Conservation (phyloP, 2,888 invertebrate species). For the Agonopterix arenella region DNA sequence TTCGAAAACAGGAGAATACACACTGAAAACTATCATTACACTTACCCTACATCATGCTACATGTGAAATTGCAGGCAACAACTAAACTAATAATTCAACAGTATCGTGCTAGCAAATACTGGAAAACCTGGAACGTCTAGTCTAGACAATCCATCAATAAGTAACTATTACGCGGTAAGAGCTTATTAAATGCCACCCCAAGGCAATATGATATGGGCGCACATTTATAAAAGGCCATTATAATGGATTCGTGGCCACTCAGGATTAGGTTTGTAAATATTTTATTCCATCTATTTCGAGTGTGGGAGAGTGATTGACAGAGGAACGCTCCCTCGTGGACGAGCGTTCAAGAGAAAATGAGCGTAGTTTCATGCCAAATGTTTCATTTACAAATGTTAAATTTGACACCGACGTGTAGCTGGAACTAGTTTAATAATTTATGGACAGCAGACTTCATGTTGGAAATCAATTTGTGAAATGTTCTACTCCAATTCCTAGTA, state of each 20-base stretch:
- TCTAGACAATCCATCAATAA: constrained; percentile 66
- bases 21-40: too few species aligned
- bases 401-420: not conserved
- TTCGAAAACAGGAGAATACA: too few species aligned
- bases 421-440: not conserved
- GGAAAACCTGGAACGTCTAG: constrained; percentile 36
- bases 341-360: constrained; percentile 14
- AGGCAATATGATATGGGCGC: constrained; percentile 39
- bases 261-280: constrained; percentile 70
- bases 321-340: constrained; percentile 36
- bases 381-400: constrained; percentile 4
- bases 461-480: too few species aligned
- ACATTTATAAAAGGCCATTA: constrained; percentile 48
- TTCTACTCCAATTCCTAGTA: too few species aligned
- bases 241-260: constrained; percentile 59
- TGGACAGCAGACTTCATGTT: too few species aligned
- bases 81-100: constrained; percentile 37
- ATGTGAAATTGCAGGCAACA: constrained; percentile 38
- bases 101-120: constrained; percentile 60
- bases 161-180: constrained; percentile 50
- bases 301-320: constrained; percentile 64
- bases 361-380: constrained; percentile 6
- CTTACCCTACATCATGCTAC: constrained; percentile 11
- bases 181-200: constrained; percentile 48
- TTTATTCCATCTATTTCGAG: constrained; percentile 59